Base-by-base conservation (phyloP, 2,113 vertebrate genomes). In the Pangasianodon gigas region DNA sequence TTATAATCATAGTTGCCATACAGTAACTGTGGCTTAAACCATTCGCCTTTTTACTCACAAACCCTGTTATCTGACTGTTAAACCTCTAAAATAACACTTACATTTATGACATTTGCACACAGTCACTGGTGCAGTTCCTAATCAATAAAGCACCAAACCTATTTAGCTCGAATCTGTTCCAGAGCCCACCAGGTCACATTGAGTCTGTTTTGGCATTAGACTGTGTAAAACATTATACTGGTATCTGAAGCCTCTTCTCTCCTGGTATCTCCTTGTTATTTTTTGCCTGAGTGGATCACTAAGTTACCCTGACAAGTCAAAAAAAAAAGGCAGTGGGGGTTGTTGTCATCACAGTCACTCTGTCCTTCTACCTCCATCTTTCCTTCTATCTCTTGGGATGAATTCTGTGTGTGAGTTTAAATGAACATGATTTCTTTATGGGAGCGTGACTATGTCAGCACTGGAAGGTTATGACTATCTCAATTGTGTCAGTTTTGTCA, bases 81-180 rank as follows among this genome's bases (percentile, higher is more conserved):
- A 80, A 52, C 13, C 46, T 80, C 48, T 51, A 80, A 80, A 51
- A 29, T 80, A 77, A 51, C 77, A 80, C 26, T 77, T 26, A 51
- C 1, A 80, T 51, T 52, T 80, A 52, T 52, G 18, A 18, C 77
- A 80, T 80, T 54, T 56, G 51, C 79, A 82, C 51, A 32, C 2
- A 54, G 19, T 81, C 29, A 82, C 51, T 56, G 51, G 29, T 19
- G 41, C 75, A 80, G 75, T 60, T 65, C 54, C 56, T 32, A 80
- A 87, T 87, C 75, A 87, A 51, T 87, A 87, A 87, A 60, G 29
- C 86, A 79, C 52, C 52, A 75, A 60, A 48, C 18, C 75, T 58
- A 29, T 46, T 58, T 51, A 62, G 54, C 54, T 77, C 1, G 52
- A 79, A 79, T 44, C 54, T 80, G 26, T n/a, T 51, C 58, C 29